Evolutionary conservation across 2,113 vertebrate species (phyloP).

Genomic region (Ailurus styani): DNA sequence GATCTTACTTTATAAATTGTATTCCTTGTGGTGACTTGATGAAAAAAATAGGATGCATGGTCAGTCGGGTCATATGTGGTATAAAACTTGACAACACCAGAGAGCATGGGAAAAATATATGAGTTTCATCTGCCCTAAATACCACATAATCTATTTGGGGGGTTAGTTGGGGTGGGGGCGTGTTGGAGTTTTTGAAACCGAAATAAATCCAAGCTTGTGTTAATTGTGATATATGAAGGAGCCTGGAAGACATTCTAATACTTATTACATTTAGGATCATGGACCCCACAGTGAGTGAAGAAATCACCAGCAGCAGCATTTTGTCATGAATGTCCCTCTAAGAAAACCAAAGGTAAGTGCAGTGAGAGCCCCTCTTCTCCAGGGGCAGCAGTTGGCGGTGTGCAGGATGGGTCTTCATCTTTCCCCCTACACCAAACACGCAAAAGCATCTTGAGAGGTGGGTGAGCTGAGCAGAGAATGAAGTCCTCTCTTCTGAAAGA

Average conservation of each 20-base stretch:
- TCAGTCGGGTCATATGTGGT: not conserved
- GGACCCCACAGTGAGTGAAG: not conserved
- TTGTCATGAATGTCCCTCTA: not conserved
- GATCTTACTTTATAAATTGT: not conserved
- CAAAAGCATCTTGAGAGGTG: not conserved
- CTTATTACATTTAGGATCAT: not conserved
- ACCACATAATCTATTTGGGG: not conserved
- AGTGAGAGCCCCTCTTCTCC: not conserved
- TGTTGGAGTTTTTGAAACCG: not conserved
- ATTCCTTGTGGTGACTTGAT: not conserved
- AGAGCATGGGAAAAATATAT: not conserved
- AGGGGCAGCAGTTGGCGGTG: not conserved
- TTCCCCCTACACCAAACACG: fast-evolving
- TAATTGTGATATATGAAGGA: not conserved
- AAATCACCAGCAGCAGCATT: not conserved
- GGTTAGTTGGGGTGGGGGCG: fast-evolving
- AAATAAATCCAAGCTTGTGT: not conserved
- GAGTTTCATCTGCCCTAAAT: not conserved
- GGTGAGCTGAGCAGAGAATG: not conserved
- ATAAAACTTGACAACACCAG: not conserved
- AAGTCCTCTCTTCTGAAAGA: not conserved
- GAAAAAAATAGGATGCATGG: not conserved
- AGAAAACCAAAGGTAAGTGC: not conserved
- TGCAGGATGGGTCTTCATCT: fast-evolving
- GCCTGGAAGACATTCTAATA: not conserved